Conservation (phyloP, 2,113 vertebrate species). For the Sardina pilchardus region DNA sequence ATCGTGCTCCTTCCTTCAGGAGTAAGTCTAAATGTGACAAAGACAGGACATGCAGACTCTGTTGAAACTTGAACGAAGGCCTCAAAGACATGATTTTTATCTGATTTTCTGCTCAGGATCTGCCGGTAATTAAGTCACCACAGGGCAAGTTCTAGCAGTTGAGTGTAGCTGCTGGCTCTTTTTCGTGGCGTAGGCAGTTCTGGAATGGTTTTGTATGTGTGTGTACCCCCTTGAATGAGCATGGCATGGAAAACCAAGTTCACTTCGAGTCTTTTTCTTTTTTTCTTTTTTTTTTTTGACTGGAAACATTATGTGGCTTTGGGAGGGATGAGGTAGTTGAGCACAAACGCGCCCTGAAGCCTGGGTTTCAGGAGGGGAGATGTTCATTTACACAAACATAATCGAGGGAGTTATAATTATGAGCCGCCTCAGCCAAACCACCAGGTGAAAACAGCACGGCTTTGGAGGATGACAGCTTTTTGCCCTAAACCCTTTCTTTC, state of each 20-base stretch:
- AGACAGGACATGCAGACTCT: conserved; percentile 22
- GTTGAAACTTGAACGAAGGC: conserved; percentile 42
- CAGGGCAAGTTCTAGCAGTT: conserved; percentile 64
- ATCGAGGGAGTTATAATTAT: conserved; percentile 58
- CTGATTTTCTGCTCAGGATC: conserved; percentile 51
- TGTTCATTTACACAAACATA: conserved; percentile 35
- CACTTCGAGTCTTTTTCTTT: conserved; percentile 19
- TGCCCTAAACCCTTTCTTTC: conserved; percentile 40
- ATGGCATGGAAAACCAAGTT: conserved; percentile 48
- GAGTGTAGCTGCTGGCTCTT: conserved; percentile 43
- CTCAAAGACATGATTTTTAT: conserved; percentile 52
- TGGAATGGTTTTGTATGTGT: neutral
- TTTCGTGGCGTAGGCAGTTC: conserved; percentile 19
- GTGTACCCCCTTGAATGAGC: conserved; percentile 27
- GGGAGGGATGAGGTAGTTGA: conserved; percentile 43
- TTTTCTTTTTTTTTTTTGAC: conserved; percentile 50
- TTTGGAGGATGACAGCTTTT: conserved; percentile 50
- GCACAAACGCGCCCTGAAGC: conserved; percentile 54
- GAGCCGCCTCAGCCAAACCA: conserved; percentile 53
- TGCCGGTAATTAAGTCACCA: conserved; percentile 62
- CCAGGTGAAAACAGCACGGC: conserved; percentile 58
- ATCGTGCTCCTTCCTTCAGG: conserved; percentile 15
- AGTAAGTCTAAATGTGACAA: conserved; percentile 24
- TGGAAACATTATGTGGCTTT: conserved; percentile 61
- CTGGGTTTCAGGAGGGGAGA: conserved; percentile 29